phyloP scores from a whole-genome alignment of 2,888 invertebrate genomes.

The Scelioninae gen. 1 region DNA sequence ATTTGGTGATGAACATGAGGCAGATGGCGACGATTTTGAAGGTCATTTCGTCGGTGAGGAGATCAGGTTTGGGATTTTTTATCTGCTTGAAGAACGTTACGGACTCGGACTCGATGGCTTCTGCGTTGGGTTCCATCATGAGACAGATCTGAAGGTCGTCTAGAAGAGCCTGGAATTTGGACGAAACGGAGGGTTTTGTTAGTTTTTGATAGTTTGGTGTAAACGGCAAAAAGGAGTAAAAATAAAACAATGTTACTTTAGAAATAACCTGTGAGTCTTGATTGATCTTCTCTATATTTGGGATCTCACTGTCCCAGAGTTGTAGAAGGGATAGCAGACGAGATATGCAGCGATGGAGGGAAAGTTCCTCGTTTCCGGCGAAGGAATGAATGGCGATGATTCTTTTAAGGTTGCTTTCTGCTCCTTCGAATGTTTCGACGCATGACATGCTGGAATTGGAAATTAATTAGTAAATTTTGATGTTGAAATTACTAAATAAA shows the following conservation, averaged over 20 bases:
- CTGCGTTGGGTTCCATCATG: conserved; percentile 68
- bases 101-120: conserved; percentile 75
- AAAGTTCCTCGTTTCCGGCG: conserved; percentile 78
- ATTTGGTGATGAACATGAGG: conserved; percentile 91
- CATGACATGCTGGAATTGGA: conserved; percentile 86
- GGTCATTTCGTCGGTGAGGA: conserved; percentile 86
- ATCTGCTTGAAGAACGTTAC: conserved; percentile 77
- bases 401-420: conserved; percentile 93
- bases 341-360: conserved; percentile 78
- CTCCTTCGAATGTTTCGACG: conserved; percentile 93
- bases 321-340: conserved; percentile 80
- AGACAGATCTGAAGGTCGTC: conserved; percentile 80
- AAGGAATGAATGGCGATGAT: conserved; percentile 84
- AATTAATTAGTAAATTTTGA: neutral
- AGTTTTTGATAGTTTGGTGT: neutral
- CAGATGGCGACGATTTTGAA: conserved; percentile 93
- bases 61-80: conserved; percentile 74
- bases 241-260: conserved; percentile 44
- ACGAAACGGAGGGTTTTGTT: neutral
- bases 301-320: conserved; percentile 80
- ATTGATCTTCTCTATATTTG: conserved; percentile 79
- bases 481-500: no score
- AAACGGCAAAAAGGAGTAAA: conserved; percentile 14
- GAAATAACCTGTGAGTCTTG: conserved; percentile 79
- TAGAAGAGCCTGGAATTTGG: conserved; percentile 75